Conservation (phyloP, 2,888 invertebrate species). For the Platycheirus rosarum region DNA sequence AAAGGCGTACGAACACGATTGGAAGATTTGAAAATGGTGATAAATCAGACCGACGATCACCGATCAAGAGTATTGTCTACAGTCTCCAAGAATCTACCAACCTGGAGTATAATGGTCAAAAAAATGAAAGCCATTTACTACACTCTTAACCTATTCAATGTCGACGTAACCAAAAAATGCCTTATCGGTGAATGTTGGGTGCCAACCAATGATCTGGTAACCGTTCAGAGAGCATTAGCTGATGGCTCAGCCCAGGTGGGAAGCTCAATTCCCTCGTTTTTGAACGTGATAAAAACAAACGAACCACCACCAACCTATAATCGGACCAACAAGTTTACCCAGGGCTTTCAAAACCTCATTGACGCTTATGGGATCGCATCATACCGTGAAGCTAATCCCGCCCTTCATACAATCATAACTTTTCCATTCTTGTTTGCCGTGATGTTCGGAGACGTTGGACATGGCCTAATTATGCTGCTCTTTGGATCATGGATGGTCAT, state of each 20-base stretch:
- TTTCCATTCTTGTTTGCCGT: conserved; percentile 98
- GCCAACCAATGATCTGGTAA: conserved; percentile 87
- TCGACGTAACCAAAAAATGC: conserved; percentile 95
- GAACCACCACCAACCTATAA: conserved; percentile 96
- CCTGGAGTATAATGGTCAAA: conserved; percentile 91
- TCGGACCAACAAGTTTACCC: conserved; percentile 95
- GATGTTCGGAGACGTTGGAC: conserved; percentile 98
- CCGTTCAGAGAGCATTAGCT: conserved; percentile 90
- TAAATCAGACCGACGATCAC: conserved; percentile 93
- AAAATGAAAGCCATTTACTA: conserved; percentile 98
- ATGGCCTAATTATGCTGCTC: conserved; percentile 91
- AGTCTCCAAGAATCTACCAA: conserved; percentile 91
- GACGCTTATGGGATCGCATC: conserved; percentile 96
- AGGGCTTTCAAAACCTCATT: conserved; percentile 95
- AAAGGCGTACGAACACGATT: conserved; percentile 92
- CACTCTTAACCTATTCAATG: conserved; percentile 94
- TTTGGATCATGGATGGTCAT: conserved; percentile 92
- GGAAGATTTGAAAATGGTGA: conserved; percentile 90
- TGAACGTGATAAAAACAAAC: conserved; percentile 92
- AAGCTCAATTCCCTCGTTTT: conserved; percentile 94
- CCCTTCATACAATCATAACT: conserved; percentile 93
- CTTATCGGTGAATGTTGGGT: conserved; percentile 96
- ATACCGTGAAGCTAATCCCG: conserved; percentile 96
- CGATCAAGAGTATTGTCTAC: conserved; percentile 90
- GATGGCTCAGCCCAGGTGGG: conserved; percentile 92